Conservation (phyloP, 1,140 invertebrate genomes). For the Wiebesia pumilae region DNA sequence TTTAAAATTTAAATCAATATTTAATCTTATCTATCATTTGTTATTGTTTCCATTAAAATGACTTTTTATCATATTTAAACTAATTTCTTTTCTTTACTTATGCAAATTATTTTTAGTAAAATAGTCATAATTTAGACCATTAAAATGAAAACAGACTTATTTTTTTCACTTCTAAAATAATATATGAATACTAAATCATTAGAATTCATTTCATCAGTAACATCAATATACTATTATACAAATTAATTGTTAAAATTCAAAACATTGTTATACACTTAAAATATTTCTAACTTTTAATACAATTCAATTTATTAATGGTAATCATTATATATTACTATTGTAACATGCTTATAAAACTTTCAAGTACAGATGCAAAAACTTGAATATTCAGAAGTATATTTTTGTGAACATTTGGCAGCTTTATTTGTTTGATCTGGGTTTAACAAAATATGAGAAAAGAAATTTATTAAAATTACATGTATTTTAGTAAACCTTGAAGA, state of each 20-base stretch:
- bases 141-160: neutral
- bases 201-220: too few species aligned
- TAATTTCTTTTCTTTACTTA: neutral
- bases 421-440: neutral
- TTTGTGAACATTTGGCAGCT: neutral
- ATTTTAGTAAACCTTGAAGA: neutral
- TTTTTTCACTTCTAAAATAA: too few species aligned
- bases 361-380: neutral
- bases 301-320: neutral
- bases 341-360: neutral
- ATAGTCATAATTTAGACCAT: neutral
- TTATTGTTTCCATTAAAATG: neutral
- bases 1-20: neutral
- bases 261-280: neutral
- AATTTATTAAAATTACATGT: neutral
- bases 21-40: neutral
- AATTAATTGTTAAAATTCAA: neutral
- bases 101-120: neutral
- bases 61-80: neutral
- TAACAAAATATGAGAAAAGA: neutral
- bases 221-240: neutral
- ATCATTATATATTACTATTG: neutral
- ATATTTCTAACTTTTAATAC: neutral
- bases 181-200: too few species aligned
- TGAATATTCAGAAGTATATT: neutral